Percentiles rank a stretch among this genome's conserved stretches.
Evolutionary conservation across 2,888 invertebrate species (phyloP).

Genomic region (Chrysodeixis includens): DNA sequence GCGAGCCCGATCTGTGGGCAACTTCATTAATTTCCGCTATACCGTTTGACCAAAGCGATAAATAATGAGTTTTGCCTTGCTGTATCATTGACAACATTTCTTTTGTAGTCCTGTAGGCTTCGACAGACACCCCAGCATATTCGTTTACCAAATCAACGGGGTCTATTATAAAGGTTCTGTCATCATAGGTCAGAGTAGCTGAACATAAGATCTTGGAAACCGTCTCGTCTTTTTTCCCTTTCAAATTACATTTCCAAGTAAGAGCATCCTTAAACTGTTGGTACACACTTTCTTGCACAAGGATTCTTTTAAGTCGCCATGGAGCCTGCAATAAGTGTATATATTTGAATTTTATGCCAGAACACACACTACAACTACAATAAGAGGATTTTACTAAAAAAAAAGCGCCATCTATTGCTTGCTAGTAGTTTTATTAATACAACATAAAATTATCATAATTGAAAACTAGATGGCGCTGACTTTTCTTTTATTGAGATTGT

Average conservation of each 20-base stretch:
- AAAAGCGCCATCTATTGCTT: background rate
- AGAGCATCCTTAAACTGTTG: constrained; percentile 64
- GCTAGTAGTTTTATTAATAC: background rate
- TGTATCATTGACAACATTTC: constrained; percentile 68
- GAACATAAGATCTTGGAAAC: constrained; percentile 13
- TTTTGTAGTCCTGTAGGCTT: constrained; percentile 74
- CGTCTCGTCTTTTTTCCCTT: background rate
- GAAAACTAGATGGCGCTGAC: background rate
- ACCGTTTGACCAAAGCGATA: constrained; percentile 73
- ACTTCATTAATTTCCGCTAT: constrained; percentile 72
- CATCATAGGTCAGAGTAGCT: constrained; percentile 37
- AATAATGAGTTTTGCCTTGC: constrained; percentile 46
- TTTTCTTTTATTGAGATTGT: too few species aligned
- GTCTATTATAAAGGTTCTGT: constrained; percentile 59
- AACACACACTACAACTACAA: background rate
- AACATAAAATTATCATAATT: background rate
- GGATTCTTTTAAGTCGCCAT: constrained; percentile 67
- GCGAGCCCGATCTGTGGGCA: constrained; percentile 45
- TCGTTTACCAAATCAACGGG: constrained; percentile 30
- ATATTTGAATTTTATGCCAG: background rate
- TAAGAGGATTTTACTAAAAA: background rate
- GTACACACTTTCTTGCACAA: constrained; percentile 73
- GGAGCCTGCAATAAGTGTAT: constrained; percentile 64
- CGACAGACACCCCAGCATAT: constrained; percentile 50
- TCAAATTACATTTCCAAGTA: constrained; percentile 61